Conservation (phyloP, 2,888 invertebrate genomes). For the Lithosia quadra region DNA sequence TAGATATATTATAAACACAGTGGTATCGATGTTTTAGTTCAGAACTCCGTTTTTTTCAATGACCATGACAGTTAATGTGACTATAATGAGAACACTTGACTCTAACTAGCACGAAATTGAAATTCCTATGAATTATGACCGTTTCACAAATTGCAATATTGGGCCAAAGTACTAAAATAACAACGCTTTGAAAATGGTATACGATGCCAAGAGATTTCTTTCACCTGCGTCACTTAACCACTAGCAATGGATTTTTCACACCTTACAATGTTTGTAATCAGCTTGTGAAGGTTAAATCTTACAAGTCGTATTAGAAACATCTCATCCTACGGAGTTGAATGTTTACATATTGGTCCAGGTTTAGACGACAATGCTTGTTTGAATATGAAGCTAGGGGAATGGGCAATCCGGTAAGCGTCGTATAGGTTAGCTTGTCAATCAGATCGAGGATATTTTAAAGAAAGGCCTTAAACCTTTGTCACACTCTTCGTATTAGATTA, state of each 20-base stretch:
- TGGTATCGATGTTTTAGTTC: constrained; percentile 1
- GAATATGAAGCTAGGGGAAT: too few relatives aligned
- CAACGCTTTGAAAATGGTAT: neutral
- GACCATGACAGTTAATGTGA: constrained; percentile 10
- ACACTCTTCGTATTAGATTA: too few relatives aligned
- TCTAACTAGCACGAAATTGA: constrained; percentile 7
- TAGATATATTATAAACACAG: constrained; percentile 8
- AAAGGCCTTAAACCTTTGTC: too few relatives aligned
- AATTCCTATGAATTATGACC: constrained; percentile 9
- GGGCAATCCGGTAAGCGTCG: too few relatives aligned
- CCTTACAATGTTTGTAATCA: neutral
- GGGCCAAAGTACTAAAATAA: constrained; percentile 20
- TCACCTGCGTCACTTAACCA: constrained; percentile 3
- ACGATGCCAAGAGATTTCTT: constrained; percentile 6
- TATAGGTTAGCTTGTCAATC: too few relatives aligned
- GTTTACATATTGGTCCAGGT: too few relatives aligned
- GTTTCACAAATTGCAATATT: constrained; percentile 16
- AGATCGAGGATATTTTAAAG: too few relatives aligned
- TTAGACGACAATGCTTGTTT: too few relatives aligned
- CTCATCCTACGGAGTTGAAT: too few relatives aligned
- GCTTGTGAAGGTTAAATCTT: neutral
- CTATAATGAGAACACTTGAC: constrained; percentile 12
- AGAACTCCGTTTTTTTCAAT: constrained; percentile 3
- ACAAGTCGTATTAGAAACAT: neutral
- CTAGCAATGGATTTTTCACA: neutral